Conservation (phyloP, 2,113 vertebrate genomes). For the Vireo altiloquus region DNA sequence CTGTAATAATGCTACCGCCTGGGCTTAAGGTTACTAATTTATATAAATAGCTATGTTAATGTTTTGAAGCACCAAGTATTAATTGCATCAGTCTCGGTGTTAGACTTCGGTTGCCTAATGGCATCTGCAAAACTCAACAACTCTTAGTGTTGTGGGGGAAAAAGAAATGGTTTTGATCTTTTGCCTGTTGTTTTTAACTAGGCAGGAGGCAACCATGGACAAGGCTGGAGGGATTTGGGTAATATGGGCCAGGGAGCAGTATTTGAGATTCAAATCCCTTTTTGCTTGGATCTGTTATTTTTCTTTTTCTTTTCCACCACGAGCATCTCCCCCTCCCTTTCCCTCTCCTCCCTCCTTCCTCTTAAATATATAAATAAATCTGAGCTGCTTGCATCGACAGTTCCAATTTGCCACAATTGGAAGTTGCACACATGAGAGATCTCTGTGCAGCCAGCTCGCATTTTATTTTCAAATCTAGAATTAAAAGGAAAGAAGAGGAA, state of each 20-base stretch:
- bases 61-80: constrained; percentile 63
- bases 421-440: constrained; percentile 71
- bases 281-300: constrained; percentile 55
- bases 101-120: constrained; percentile 34
- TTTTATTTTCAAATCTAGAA: constrained; percentile 75
- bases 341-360: constrained; percentile 28
- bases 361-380: constrained; percentile 72
- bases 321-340: constrained; percentile 9
- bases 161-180: constrained; percentile 21
- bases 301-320: constrained; percentile 18
- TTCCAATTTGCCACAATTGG: constrained; percentile 73
- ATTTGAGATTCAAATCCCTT: constrained; percentile 65
- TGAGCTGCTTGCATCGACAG: constrained; percentile 67
- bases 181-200: constrained; percentile 55
- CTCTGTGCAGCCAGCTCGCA: constrained; percentile 62
- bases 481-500: constrained; percentile 47
- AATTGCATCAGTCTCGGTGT: constrained; percentile 46
- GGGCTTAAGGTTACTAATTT: constrained; percentile 67
- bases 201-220: constrained; percentile 32
- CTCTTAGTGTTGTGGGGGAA: background rate
- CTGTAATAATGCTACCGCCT: constrained; percentile 52
- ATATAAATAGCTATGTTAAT: constrained; percentile 66
- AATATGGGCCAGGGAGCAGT: constrained; percentile 49
- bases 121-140: constrained; percentile 41
- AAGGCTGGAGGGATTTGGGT: constrained; percentile 57